phyloP scores from a whole-genome alignment of 2,888 invertebrate species.

The Dolichomitus sp. region DNA sequence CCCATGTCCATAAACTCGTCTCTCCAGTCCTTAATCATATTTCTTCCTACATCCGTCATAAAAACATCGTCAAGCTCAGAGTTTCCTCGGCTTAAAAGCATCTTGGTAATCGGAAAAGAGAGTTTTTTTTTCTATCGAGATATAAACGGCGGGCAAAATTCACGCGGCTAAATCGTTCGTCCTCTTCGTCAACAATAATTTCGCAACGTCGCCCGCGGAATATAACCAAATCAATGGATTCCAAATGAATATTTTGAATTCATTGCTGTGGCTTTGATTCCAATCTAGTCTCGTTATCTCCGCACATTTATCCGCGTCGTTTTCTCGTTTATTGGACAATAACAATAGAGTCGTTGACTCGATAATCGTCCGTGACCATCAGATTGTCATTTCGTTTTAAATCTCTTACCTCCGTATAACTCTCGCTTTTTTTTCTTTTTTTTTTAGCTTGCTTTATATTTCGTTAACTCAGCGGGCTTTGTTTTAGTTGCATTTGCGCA shows the following conservation, averaged over 20 bases:
- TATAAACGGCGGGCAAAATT: constrained; percentile 14
- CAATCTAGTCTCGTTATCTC: neutral
- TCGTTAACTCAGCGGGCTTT: constrained; percentile 4
- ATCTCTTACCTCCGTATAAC: constrained; percentile 4
- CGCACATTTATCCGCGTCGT: constrained; percentile 5
- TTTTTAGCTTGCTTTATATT: constrained; percentile 18
- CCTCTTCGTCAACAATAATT: constrained; percentile 19
- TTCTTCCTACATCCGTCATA: constrained; percentile 47
- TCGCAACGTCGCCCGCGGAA: neutral
- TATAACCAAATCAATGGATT: constrained; percentile 8
- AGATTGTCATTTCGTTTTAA: constrained; percentile 33
- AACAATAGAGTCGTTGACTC: constrained; percentile 29
- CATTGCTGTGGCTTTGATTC: constrained; percentile 9
- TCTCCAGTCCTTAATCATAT: constrained; percentile 35
- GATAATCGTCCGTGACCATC: constrained; percentile 26
- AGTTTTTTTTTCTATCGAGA: constrained; percentile 24
- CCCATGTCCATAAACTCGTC: constrained; percentile 48
- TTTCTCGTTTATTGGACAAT: neutral
- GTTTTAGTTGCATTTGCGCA: neutral
- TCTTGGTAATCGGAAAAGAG: constrained; percentile 38
- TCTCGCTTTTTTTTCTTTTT: neutral
- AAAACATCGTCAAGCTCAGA: constrained; percentile 63
- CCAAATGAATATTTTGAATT: constrained; percentile 1
- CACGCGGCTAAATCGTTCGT: constrained; percentile 51
- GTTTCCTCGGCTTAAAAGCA: constrained; percentile 43